Percentiles rank a stretch among this genome's conserved stretches.
These are phyloP conservation scores for Lysiphlebus fabarum DNA, from an alignment of 1,140 invertebrate species.

Conservation along the genomic window DNA sequence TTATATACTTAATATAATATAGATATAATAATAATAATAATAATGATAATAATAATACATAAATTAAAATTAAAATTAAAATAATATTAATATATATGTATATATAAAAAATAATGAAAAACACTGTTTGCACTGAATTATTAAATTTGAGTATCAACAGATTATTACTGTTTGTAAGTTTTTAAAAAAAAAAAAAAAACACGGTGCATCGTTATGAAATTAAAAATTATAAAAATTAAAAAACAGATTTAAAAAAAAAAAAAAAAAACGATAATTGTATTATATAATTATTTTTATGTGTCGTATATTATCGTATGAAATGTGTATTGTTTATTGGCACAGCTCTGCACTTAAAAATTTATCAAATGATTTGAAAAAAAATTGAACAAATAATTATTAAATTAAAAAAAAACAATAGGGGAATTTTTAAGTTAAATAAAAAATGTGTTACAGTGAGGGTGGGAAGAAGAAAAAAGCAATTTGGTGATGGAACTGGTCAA, in stretches of 20 bases:
- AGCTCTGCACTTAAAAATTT: slow-evolving; percentile 22
- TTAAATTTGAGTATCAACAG: too few species aligned
- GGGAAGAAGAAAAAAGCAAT: slow-evolving; percentile 55
- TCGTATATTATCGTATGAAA: slow-evolving; percentile 22
- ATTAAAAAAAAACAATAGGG: slow-evolving; percentile 23
- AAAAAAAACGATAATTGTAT: too few species aligned
- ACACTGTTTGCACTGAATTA: too few species aligned
- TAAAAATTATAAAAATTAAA: slow-evolving; percentile 1
- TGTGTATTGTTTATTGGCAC: slow-evolving; percentile 25
- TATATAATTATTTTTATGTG: slow-evolving; percentile 18
- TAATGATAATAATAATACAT: not conserved
- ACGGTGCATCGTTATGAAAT: not conserved
- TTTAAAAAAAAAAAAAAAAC: not conserved
- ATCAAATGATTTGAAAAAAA: not conserved
- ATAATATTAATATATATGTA: slow-evolving; percentile 7
- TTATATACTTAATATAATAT: too few species aligned
- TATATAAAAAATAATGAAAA: not conserved
- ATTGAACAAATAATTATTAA: slow-evolving; percentile 10
- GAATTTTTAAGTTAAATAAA: slow-evolving; percentile 52
- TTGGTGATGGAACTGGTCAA: slow-evolving; percentile 54
- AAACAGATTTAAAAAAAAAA: too few species aligned
- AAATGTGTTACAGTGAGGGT: slow-evolving; percentile 55
- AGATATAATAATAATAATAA: too few species aligned
- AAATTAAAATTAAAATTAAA: not conserved
- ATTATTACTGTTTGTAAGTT: not conserved